Base-by-base conservation (phyloP, 2,113 vertebrate species). In the Gambusia affinis region DNA sequence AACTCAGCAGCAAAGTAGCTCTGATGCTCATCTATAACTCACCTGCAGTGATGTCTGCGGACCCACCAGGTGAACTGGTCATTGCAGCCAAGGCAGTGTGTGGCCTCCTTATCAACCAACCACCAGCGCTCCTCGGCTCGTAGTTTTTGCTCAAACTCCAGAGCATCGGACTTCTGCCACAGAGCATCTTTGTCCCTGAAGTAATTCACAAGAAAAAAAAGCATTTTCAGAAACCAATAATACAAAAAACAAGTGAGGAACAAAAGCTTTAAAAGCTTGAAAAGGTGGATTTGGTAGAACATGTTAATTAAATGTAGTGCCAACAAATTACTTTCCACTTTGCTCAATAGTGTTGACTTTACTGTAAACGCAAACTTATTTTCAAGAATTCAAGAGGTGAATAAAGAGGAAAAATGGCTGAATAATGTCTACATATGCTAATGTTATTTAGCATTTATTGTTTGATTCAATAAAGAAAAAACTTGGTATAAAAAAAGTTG, bases 41-140 rank as follows among this genome's bases (percentile, higher is more conserved):
- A 98, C 97, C 98, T 98, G 96, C 98, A 99, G 92, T 97, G 97
- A 92, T 99, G 98, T 62, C 95, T 92, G 54, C 97, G 97, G 72
- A 97, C 92, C 95, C 95, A 97, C 98, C 97, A 99, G 4, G 96
- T 96, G 93, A 99, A 99, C 83, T 96, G 96, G 24, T 94, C 93
- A 83, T 94, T 92, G 88, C 98, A 99, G 88, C 92, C 94, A 0
- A 95, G 94, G 72, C 98, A 99, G 60, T 94, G 92, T 30, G 90
- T 95, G 22, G 92, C 94, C 77, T 97, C 97, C 1, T 91, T 89
- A 86, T 98, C 97, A 69, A 95, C 94, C 4, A 96, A 89, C 94
- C 94, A 95, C 94, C 94, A 95, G 62, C 89, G 92, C 67, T 98
- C 97, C 92, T 97, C 97, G 0, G 96, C 95, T 62, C 94, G 95